Base-by-base conservation (phyloP, 53 echinoderm and acorn worm species). In the Arbacia lixula region DNA sequence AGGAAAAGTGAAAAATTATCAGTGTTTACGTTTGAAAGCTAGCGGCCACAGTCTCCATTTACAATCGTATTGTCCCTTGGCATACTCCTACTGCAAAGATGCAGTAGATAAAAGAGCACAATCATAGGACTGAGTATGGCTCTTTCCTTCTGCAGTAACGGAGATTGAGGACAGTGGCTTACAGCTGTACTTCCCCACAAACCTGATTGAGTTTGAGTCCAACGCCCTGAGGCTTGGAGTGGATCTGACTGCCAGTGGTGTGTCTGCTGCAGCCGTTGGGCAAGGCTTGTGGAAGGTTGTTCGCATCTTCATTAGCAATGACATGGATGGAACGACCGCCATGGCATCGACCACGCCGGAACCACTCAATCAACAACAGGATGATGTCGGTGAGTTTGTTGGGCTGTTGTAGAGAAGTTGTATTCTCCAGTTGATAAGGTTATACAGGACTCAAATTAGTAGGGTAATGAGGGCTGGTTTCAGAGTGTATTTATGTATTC, bases 271-370 rank as follows among this genome's bases (percentile, higher is more conserved):
- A 0, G 33, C 41, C 30, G 35, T 4, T 60, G 82, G 82, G 30
- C 43, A 42, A 14, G 46, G 30, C 17, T 41, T 81, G 6, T 81
- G 82, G 82, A 14, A n/a, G 49, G 31, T 81, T 27, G 82, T 63
- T 6, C 61, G 35, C 17, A 43, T 81, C 4, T 81, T 39, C 35
- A 63, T 63, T 41, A 61, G 62, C 30, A 20, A 20, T 19, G 19
- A 2, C 5, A 29, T 29, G 19, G 82, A 81, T 28, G 82, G 82
- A 19, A 33, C 61, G 16, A 40, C 28, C 17, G 62, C 29, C 14
- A 43, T 81, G 37, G 64, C 32, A 8, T 32, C 14, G 11, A 64
- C 62, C 62, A 30, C 42, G 1, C 3, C 29, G 6, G 64, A 63
- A 3, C 82, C 62, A 16, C 60, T 81, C 43, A 41, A 30, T 4